These are phyloP conservation scores for Myzus persicae DNA, from an alignment of 1,140 invertebrate species.

Conservation along the genomic window DNA sequence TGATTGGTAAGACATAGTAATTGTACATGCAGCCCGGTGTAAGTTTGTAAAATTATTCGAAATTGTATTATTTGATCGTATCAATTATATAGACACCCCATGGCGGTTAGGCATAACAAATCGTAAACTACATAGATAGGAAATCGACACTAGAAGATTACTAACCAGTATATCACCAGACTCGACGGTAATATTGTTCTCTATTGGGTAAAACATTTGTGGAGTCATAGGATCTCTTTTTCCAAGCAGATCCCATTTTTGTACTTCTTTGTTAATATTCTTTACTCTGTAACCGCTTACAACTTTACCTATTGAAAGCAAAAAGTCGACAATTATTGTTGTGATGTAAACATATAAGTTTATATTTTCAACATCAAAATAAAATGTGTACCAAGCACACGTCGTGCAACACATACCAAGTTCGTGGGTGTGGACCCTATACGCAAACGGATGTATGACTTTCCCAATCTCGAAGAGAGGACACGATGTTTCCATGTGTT, in stretches of 20 bases:
- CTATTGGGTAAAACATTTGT: constrained; percentile 95
- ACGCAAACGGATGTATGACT: constrained; percentile 92
- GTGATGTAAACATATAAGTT: background rate
- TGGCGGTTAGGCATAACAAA: background rate
- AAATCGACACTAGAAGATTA: background rate
- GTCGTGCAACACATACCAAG: constrained; percentile 71
- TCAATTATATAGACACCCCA: background rate
- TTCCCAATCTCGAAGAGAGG: constrained; percentile 80
- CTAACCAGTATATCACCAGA: constrained; percentile 78
- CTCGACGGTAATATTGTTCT: constrained; percentile 70
- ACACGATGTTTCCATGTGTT: constrained; percentile 90
- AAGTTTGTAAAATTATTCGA: background rate
- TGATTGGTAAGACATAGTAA: too few species aligned
- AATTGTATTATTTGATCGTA: background rate
- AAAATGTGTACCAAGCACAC: background rate
- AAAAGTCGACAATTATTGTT: background rate
- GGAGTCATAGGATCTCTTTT: constrained; percentile 91
- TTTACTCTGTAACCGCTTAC: constrained; percentile 87
- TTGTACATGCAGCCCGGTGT: too few species aligned
- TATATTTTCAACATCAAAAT: background rate
- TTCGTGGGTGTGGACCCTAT: constrained; percentile 91
- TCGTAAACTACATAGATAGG: too few species aligned
- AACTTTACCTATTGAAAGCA: constrained; percentile 71
- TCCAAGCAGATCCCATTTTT: constrained; percentile 85
- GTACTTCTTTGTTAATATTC: constrained; percentile 67